Conservation (phyloP, 2,113 vertebrate genomes). For the Madoqua kirkii region DNA sequence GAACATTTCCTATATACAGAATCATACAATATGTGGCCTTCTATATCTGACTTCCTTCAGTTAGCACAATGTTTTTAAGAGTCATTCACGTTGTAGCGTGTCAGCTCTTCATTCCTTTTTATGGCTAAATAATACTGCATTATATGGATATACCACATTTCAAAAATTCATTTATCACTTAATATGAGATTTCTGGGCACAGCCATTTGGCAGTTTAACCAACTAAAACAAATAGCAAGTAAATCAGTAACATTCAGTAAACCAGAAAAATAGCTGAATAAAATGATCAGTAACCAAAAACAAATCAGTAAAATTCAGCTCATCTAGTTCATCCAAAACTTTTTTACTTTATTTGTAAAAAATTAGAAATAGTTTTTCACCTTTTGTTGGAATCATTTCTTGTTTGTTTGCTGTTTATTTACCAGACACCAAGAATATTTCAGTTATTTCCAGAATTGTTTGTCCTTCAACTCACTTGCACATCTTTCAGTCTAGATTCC, state of each 20-base stretch:
- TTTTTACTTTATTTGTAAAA: background rate
- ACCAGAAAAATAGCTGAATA: background rate
- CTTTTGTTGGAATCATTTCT: background rate
- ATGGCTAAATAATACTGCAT: background rate
- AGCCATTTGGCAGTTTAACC: background rate
- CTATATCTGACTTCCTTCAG: background rate
- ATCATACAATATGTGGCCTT: background rate
- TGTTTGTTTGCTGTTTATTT: background rate
- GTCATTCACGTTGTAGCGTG: background rate
- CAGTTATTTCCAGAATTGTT: background rate
- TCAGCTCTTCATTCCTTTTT: background rate
- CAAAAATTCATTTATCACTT: background rate
- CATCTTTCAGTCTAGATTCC: background rate
- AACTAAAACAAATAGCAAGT: background rate
- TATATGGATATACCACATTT: background rate
- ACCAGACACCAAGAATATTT: background rate
- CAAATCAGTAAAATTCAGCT: background rate
- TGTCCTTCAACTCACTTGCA: background rate
- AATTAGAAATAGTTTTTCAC: background rate
- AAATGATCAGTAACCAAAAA: background rate
- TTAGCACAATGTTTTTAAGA: background rate
- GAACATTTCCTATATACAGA: background rate
- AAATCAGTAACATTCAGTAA: background rate
- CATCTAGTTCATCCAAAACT: background rate
- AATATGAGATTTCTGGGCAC: background rate